Evolutionary conservation across 2,888 invertebrate species (phyloP).

Genomic region (Meandrusa payeni): DNA sequence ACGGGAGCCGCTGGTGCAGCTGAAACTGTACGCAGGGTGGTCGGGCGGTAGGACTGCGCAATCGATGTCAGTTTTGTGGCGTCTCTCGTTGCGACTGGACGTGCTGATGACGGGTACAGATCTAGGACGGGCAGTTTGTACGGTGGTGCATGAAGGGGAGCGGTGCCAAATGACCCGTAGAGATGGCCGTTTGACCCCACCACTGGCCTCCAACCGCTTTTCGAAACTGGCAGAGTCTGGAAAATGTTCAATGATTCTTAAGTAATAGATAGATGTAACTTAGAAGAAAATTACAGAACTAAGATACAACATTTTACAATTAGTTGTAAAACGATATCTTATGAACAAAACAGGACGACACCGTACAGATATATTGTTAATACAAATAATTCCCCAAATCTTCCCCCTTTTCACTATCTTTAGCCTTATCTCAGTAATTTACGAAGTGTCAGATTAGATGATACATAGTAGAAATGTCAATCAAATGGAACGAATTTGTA

Average conservation of each 20-base stretch:
- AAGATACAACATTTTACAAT: too few relatives aligned
- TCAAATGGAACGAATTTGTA: too few relatives aligned
- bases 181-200: slow-evolving; percentile 65
- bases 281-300: too few relatives aligned
- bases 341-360: too few relatives aligned
- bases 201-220: slow-evolving; percentile 83
- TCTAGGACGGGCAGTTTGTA: slow-evolving; percentile 64
- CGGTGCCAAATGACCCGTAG: slow-evolving; percentile 55
- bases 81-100: slow-evolving; percentile 63
- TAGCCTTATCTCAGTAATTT: too few relatives aligned
- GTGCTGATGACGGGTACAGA: slow-evolving; percentile 59
- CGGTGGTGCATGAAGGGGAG: slow-evolving; percentile 57
- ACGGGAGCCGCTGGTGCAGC: slow-evolving; percentile 43
- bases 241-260: slow-evolving; percentile 34
- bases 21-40: slow-evolving; percentile 58
- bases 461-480: too few relatives aligned
- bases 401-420: too few relatives aligned
- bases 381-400: too few relatives aligned
- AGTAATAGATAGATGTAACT: too few relatives aligned
- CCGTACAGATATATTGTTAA: too few relatives aligned
- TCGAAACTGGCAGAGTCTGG: slow-evolving; percentile 71
- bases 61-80: slow-evolving; percentile 67
- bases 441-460: too few relatives aligned
- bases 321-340: too few relatives aligned
- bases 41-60: slow-evolving; percentile 71